Evolutionary conservation across 2,797 vertebrate genomes (phyloP).

Genomic region (Lutjanus campechanus): DNA sequence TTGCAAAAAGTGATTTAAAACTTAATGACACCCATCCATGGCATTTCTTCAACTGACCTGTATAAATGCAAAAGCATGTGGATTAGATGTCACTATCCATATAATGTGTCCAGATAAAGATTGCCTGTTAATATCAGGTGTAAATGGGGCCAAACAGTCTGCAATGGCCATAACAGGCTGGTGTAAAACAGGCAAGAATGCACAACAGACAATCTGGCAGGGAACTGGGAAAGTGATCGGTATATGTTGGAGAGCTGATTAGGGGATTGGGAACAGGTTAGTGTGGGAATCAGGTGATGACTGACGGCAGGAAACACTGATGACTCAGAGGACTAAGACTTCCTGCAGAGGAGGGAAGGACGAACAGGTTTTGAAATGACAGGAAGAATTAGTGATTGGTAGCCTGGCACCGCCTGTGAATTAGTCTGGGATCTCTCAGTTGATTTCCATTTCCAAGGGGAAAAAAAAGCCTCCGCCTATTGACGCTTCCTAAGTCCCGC

Average conservation of each 20-base stretch:
- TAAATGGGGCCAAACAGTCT: background rate
- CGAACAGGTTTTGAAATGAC: background rate
- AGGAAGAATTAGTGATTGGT: background rate
- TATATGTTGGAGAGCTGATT: slow-evolving; percentile 18
- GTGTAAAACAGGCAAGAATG: background rate
- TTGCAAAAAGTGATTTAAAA: background rate
- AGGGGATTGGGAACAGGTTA: slow-evolving; percentile 4
- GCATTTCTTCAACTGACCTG: background rate
- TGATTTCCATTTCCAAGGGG: too few species aligned
- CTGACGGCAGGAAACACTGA: background rate
- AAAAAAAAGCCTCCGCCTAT: too few species aligned
- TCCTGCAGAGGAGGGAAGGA: background rate
- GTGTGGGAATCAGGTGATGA: background rate
- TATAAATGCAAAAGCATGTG: background rate
- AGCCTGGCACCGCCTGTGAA: too few species aligned
- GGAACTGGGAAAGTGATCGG: background rate
- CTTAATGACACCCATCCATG: background rate
- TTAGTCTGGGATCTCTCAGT: too few species aligned
- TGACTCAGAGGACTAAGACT: background rate
- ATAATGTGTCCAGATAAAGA: background rate
- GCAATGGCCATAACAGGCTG: background rate
- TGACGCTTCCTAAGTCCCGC: too few species aligned
- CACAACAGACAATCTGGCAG: background rate
- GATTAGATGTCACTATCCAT: background rate
- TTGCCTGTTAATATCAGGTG: background rate